A percentile compares a stretch with the other conserved stretches of the same genome.
Evolutionary conservation across 30 jellyfish, hydroid and myxozoan genomes (phyloP).

Genomic region (Clytia hemisphaerica): DNA sequence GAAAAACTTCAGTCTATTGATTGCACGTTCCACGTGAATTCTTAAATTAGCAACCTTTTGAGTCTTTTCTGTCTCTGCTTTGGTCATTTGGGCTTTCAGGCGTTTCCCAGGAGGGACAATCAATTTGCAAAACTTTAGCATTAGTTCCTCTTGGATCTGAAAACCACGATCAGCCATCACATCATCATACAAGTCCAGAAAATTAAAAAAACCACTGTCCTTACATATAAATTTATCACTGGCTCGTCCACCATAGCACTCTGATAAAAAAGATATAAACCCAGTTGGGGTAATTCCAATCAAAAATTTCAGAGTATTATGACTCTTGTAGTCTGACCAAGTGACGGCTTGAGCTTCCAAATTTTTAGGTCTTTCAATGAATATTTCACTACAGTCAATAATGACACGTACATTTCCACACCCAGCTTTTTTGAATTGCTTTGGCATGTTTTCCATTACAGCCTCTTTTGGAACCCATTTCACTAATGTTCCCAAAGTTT

Average conservation of each 20-base stretch:
- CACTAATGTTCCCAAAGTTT: conserved; percentile 33
- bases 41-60: conserved; percentile 48
- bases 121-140: conserved; percentile 24
- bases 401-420: conserved; percentile 23
- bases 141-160: conserved; percentile 40
- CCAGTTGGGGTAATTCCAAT: conserved; percentile 45
- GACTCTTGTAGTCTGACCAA: conserved; percentile 55
- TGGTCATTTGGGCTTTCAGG: conserved; percentile 51
- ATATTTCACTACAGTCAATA: conserved; percentile 38
- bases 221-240: conserved; percentile 33
- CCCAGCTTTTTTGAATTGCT: conserved; percentile 11
- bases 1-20: conserved; percentile 38
- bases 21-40: conserved; percentile 64
- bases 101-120: conserved; percentile 75
- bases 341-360: conserved; percentile 40
- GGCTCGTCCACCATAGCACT: conserved; percentile 58
- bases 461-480: conserved; percentile 47
- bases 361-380: conserved; percentile 43
- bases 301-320: conserved; percentile 41
- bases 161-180: conserved; percentile 68
- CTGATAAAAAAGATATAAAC: conserved; percentile 29
- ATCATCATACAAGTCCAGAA: conserved; percentile 14
- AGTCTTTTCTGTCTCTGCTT: conserved; percentile 38
- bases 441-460: conserved; percentile 4
- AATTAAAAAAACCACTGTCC: conserved; percentile 27